Evolutionary conservation across 2,888 invertebrate genomes (phyloP).

Genomic region (Drosophila macrospina): DNA sequence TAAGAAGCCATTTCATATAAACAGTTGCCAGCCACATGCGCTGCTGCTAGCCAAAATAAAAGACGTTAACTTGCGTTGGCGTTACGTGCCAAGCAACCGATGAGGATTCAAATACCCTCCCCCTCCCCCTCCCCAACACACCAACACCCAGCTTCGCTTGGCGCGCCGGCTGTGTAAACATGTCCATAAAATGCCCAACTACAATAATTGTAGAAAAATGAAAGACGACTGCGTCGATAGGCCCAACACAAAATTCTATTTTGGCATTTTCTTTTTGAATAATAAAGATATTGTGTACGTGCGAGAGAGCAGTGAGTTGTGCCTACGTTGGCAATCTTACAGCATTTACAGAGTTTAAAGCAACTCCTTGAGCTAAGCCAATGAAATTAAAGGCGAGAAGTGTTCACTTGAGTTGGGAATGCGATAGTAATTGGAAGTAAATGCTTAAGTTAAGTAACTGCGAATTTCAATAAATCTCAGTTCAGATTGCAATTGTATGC

Average conservation of each 20-base stretch:
- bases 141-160: background rate
- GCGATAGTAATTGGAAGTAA: background rate
- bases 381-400: background rate
- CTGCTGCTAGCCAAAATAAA: conserved; percentile 62
- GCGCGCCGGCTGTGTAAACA: conserved; percentile 64
- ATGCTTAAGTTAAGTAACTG: background rate
- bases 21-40: conserved; percentile 52
- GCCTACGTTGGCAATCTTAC: background rate
- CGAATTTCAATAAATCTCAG: background rate
- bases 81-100: conserved; percentile 68
- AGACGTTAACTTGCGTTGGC: conserved; percentile 69
- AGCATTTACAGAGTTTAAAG: conserved; percentile 5
- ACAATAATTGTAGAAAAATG: conserved; percentile 53
- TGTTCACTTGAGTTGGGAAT: background rate
- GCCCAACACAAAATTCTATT: conserved; percentile 31
- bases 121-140: background rate
- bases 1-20: conserved; percentile 55
- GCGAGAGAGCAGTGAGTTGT: conserved; percentile 9
- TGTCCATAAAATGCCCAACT: conserved; percentile 64
- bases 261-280: conserved; percentile 16
- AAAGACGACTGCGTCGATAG: conserved; percentile 46
- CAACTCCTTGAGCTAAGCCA: background rate
- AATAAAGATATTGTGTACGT: conserved; percentile 31
- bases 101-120: conserved; percentile 34
- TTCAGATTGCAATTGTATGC: background rate